phyloP scores from a whole-genome alignment of 1,140 invertebrate species.

The Drosophila mojavensis region DNA sequence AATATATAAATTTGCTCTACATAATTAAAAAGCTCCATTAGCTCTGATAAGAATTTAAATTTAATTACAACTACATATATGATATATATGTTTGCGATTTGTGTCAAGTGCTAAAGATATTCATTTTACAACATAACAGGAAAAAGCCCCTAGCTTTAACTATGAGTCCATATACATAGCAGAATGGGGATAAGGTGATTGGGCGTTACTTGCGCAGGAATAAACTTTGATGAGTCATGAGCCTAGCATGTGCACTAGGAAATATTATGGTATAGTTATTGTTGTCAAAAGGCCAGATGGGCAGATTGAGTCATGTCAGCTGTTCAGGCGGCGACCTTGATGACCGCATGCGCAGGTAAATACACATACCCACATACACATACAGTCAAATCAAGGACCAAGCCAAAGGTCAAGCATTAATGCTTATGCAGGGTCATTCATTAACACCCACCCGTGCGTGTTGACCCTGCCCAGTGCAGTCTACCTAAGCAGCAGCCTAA shows the following conservation, averaged over 20 bases:
- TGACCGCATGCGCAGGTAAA: conserved; percentile 69
- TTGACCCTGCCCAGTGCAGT: conserved; percentile 56
- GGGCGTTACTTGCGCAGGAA: too few relatives aligned
- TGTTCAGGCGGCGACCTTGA: conserved; percentile 61
- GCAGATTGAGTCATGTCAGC: conserved; percentile 70
- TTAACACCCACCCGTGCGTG: conserved; percentile 20
- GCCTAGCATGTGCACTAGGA: neutral
- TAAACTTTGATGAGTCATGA: neutral
- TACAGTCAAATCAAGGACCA: conserved; percentile 23
- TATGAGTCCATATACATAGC: too few relatives aligned
- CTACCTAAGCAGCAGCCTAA: conserved; percentile 18
- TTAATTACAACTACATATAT: too few relatives aligned
- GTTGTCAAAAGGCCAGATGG: neutral
- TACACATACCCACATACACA: conserved; percentile 17
- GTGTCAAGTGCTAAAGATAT: too few relatives aligned
- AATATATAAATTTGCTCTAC: too few relatives aligned
- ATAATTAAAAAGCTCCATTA: too few relatives aligned
- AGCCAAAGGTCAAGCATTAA: conserved; percentile 39
- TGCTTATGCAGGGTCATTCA: conserved; percentile 16
- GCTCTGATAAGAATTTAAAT: too few relatives aligned
- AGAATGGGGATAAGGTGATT: too few relatives aligned
- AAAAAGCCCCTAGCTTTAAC: too few relatives aligned
- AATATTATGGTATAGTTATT: neutral
- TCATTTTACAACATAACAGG: too few relatives aligned
- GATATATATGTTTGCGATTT: too few relatives aligned